Conservation (phyloP, 1,140 invertebrate species). For the Yoshiicerus persimilis region DNA sequence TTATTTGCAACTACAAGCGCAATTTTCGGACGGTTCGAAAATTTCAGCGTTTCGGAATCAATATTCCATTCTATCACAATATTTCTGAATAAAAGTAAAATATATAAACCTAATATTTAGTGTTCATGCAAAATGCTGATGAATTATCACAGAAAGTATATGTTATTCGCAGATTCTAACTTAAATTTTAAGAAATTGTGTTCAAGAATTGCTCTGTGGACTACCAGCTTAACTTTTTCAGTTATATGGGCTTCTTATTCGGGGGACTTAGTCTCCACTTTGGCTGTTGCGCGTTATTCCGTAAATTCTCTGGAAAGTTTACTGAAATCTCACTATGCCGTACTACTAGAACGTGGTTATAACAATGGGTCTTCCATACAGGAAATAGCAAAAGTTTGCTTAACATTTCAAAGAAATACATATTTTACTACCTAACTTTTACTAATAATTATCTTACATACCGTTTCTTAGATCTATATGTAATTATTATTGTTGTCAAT, state of each 20-base stretch:
- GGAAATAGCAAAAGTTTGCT: background rate
- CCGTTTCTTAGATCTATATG: too few relatives aligned
- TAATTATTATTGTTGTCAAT: background rate
- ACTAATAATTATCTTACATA: too few relatives aligned
- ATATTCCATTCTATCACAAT: background rate
- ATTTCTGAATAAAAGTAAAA: background rate
- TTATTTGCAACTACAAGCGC: background rate
- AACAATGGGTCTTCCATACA: background rate
- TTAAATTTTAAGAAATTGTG: background rate
- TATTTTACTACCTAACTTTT: too few relatives aligned
- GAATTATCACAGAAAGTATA: background rate
- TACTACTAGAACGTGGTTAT: background rate
- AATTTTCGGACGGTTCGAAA: background rate
- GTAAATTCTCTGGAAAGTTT: background rate
- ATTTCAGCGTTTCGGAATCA: background rate
- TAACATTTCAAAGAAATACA: too few relatives aligned
- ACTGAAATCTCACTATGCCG: background rate
- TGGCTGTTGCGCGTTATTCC: background rate
- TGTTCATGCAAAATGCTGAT: background rate
- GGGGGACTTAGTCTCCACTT: background rate
- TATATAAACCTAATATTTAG: background rate
- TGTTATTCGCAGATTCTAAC: background rate
- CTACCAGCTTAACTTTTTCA: background rate
- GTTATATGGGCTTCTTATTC: background rate
- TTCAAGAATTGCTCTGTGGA: background rate